A percentile compares a stretch with the other conserved stretches of the same genome.
Conservation (phyloP, 2,113 vertebrate species). For the Anthoscopus minutus region DNA sequence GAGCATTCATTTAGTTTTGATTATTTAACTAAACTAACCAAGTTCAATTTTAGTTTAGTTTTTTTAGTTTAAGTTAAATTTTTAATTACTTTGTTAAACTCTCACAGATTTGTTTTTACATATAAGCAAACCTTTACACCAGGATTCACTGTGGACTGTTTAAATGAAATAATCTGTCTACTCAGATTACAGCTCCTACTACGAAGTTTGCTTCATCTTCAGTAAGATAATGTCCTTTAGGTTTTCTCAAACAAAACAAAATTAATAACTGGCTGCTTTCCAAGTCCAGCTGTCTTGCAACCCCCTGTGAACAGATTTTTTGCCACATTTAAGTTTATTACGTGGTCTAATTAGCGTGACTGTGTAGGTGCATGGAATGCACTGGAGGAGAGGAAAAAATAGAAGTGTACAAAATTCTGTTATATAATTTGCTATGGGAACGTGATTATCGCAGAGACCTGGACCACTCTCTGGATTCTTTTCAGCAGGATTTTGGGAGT, state of each 20-base stretch:
- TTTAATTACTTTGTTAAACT: background rate
- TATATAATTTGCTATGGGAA: background rate
- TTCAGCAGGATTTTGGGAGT: background rate
- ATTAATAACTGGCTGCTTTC: conserved; percentile 1
- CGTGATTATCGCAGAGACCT: background rate
- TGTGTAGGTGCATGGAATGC: conserved; percentile 52
- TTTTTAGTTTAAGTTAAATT: background rate
- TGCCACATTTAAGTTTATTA: conserved; percentile 36
- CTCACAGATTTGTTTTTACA: background rate
- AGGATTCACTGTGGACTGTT: background rate
- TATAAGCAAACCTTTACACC: background rate
- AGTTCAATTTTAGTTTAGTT: background rate
- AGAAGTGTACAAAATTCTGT: conserved; percentile 20
- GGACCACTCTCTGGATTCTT: background rate
- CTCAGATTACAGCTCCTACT: background rate
- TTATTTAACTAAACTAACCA: background rate
- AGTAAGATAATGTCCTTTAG: background rate
- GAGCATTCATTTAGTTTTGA: background rate
- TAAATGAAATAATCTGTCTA: background rate
- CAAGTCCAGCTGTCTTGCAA: conserved; percentile 34
- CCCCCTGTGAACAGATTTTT: conserved; percentile 29
- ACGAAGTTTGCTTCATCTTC: background rate
- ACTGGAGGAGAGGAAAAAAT: background rate
- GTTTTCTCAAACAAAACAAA: conserved; percentile 42
- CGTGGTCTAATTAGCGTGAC: conserved; percentile 33